Base-by-base conservation (phyloP, 1,140 invertebrate species). In the Pteromalus puparum region DNA sequence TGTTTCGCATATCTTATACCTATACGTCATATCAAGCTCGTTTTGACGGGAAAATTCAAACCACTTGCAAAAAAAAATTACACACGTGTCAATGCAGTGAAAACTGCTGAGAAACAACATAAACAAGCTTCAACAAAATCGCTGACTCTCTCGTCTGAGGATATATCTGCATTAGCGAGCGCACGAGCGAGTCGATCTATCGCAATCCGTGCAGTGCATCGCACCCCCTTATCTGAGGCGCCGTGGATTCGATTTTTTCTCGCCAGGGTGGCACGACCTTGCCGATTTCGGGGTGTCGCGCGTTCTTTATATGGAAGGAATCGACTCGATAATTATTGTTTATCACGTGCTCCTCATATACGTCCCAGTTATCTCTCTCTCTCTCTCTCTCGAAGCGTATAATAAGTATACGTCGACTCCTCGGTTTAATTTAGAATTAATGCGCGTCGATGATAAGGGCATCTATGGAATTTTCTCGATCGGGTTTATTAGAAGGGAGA, bases 161-260 rank as follows among this genome's bases (percentile, higher is more conserved):
- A 9, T 6, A 7, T 53, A 53, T 18, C 12, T 53, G 13, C 12
- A 53, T 21, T 53, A 21, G 48, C 48, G 12, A 28, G 30, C 30
- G 30, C 67, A 68, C 67, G 67, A 24, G 67, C 67, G n/a, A 68
- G 67, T 68, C 67, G 67, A 28, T 68, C 10, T 28, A 68, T 68
- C 67, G 48, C 48, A 53, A 18, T 21, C 18, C 48, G 13, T 1
- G 13, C 48, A 10, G 48, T 53, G 18, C 48, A 53, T 53, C 48
- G 48, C 67, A 53, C n/a, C 67, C 67, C 67, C 67, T 68, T 68
- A 68, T 68, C 67, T 26, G n/a, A 68, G 67, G 67, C 67, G 24
- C 67, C 67, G 67, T 24, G 30, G 30, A 26, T 5, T 21, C 15
- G 46, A 48, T 53, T 61, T 21, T 61, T n/a, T 21, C 38, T 42